These are phyloP conservation scores for Belonocnema kinseyi DNA, from an alignment of 1,140 invertebrate genomes.

Conservation along the genomic window DNA sequence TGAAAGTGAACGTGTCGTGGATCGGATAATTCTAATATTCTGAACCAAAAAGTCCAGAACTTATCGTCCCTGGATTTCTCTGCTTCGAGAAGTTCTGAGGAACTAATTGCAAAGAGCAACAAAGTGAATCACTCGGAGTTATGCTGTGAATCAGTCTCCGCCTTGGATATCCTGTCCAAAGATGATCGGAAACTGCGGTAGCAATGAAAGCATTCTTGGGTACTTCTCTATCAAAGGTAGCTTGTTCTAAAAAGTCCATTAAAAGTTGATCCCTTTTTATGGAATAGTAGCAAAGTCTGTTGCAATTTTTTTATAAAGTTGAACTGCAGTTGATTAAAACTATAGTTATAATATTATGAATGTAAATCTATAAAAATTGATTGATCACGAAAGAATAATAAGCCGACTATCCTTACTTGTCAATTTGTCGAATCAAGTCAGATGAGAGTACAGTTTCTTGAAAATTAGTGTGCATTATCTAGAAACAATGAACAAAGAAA, in stretches of 20 bases:
- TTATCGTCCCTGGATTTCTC: conserved; percentile 2
- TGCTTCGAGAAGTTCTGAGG: conserved; percentile 12
- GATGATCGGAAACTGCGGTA: conserved; percentile 65
- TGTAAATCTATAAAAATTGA: too few relatives aligned
- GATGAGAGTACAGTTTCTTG: not conserved
- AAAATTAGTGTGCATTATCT: not conserved
- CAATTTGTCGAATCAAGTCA: too few relatives aligned
- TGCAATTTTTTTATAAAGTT: too few relatives aligned
- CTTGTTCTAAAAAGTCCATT: not conserved
- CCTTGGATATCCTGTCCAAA: conserved; percentile 39
- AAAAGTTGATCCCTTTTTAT: not conserved
- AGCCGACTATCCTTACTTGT: too few relatives aligned
- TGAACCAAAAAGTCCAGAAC: not conserved
- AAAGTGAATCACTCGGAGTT: conserved; percentile 17
- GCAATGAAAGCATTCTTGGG: conserved; percentile 66
- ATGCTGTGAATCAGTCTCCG: not conserved
- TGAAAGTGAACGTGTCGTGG: conserved; percentile 27
- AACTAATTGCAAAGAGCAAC: conserved; percentile 9
- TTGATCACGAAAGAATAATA: too few relatives aligned
- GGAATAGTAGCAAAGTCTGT: too few relatives aligned
- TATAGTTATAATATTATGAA: too few relatives aligned
- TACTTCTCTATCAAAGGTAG: conserved; percentile 63
- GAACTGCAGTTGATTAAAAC: too few relatives aligned
- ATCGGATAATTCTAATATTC: conserved; percentile 19
- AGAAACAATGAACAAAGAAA: too few relatives aligned